A percentile compares a stretch with the other conserved stretches of the same genome.
Conservation (phyloP, 1,140 invertebrate species). For the Cydia fagiglandana region DNA sequence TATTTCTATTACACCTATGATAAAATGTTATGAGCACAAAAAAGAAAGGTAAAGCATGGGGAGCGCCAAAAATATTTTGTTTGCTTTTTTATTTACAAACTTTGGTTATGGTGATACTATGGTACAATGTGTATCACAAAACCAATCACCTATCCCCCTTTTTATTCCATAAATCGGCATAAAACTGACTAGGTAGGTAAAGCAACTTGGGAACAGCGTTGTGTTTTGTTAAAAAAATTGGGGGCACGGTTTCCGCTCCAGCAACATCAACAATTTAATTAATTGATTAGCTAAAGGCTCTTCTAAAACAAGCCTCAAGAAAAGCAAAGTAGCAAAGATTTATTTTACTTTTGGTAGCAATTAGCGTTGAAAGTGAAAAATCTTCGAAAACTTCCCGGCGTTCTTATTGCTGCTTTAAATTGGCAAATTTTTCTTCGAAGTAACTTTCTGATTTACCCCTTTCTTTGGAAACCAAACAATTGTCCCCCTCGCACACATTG, state of each 20-base stretch:
- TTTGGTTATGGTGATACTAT: constrained; percentile 62
- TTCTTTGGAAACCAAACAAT: constrained; percentile 70
- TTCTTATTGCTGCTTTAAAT: constrained; percentile 70
- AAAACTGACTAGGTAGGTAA: background rate
- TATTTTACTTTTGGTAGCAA: constrained; percentile 74
- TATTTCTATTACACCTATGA: constrained; percentile 73
- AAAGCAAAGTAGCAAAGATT: constrained; percentile 65
- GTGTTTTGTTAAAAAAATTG: constrained; percentile 19
- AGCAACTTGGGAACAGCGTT: background rate
- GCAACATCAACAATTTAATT: constrained; percentile 59
- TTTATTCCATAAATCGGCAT: constrained; percentile 31
- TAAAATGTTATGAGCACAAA: constrained; percentile 64
- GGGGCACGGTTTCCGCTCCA: constrained; percentile 32
- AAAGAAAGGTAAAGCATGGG: constrained; percentile 45
- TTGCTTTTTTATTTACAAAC: constrained; percentile 72
- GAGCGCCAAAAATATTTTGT: constrained; percentile 62
- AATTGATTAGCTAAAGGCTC: constrained; percentile 64
- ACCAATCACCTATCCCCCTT: constrained; percentile 39
- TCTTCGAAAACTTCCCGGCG: constrained; percentile 62
- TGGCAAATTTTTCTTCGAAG: constrained; percentile 71
- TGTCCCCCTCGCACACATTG: constrained; percentile 43
- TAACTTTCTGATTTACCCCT: constrained; percentile 77
- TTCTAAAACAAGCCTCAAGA: constrained; percentile 53
- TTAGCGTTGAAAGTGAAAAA: constrained; percentile 78
- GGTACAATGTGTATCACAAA: constrained; percentile 44